These are phyloP conservation scores for Macaria notata DNA, from an alignment of 2,888 invertebrate genomes.

Conservation along the genomic window DNA sequence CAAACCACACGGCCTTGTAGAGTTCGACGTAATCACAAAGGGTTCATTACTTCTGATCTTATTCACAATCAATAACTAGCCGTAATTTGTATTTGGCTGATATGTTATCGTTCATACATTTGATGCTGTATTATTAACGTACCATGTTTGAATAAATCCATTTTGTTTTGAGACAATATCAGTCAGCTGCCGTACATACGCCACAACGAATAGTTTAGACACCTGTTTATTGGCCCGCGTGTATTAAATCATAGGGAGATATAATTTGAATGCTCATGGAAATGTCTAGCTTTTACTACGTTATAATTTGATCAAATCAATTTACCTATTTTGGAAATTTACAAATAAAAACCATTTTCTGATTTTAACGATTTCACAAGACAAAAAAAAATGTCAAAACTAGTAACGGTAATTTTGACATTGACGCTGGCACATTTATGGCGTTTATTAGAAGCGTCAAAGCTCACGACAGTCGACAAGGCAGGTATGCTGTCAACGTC, in stretches of 20 bases:
- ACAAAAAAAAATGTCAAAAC: too few relatives aligned
- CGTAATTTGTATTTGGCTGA: background rate
- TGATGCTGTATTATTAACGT: conserved; percentile 13
- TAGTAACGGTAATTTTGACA: too few relatives aligned
- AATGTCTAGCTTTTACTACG: too few relatives aligned
- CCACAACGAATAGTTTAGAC: conserved; percentile 1
- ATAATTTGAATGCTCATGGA: too few relatives aligned
- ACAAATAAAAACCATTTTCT: too few relatives aligned
- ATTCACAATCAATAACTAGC: conserved; percentile 1
- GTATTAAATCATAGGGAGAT: too few relatives aligned
- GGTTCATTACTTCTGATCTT: conserved; percentile 37
- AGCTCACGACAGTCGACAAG: too few relatives aligned
- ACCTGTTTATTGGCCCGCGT: background rate
- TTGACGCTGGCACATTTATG: too few relatives aligned
- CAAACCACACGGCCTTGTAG: conserved; percentile 70
- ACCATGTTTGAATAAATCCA: conserved; percentile 66
- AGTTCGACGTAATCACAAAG: conserved; percentile 58
- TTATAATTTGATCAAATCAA: too few relatives aligned
- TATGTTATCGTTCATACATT: background rate
- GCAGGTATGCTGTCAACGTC: too few relatives aligned
- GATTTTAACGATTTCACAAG: background rate
- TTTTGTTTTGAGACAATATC: conserved; percentile 22
- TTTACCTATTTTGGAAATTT: too few relatives aligned
- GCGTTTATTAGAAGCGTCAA: too few relatives aligned
- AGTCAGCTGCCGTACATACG: conserved; percentile 6